Conservation (phyloP, 1,140 invertebrate species). For the Meloidogyne floridensis region DNA sequence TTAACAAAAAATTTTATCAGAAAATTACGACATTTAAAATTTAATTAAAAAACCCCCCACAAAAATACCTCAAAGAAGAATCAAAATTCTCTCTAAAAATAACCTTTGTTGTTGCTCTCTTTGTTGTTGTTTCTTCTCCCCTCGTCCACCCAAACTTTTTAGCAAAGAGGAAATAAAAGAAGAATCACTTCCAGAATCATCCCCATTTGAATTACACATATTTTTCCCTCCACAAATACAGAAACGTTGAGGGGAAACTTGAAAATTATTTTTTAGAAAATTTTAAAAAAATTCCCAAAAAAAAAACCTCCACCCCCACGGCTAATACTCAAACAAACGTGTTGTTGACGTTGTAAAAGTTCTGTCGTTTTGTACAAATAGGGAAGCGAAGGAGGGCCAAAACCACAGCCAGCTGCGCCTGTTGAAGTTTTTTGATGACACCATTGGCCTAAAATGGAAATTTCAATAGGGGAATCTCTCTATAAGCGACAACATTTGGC, state of each 20-base stretch:
- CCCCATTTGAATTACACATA: not conserved
- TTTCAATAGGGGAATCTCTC: not conserved
- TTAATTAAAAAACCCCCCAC: not conserved
- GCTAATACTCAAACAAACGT: constrained; percentile 56
- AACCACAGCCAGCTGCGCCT: constrained; percentile 58
- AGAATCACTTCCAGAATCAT: not conserved
- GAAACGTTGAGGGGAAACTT: constrained; percentile 1
- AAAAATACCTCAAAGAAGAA: no score
- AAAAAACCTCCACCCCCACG: not conserved
- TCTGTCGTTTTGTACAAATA: constrained; percentile 59
- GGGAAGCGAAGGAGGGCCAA: constrained; percentile 59
- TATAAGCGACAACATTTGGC: no score
- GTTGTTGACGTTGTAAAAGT: constrained; percentile 45
- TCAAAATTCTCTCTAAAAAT: not conserved
- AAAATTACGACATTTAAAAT: not conserved
- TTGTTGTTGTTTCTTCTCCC: not conserved
- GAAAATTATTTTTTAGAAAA: not conserved
- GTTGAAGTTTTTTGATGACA: constrained; percentile 55
- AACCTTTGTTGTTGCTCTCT: not conserved
- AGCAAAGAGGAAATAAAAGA: constrained; percentile 6
- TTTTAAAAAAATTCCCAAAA: not conserved
- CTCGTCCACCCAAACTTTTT: constrained; percentile 8
- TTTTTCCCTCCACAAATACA: constrained; percentile 4
- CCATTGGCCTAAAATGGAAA: constrained; percentile 47
- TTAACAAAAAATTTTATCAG: no score